phyloP scores from a whole-genome alignment of 2,888 invertebrate genomes.

The Andrena trimmerana region DNA sequence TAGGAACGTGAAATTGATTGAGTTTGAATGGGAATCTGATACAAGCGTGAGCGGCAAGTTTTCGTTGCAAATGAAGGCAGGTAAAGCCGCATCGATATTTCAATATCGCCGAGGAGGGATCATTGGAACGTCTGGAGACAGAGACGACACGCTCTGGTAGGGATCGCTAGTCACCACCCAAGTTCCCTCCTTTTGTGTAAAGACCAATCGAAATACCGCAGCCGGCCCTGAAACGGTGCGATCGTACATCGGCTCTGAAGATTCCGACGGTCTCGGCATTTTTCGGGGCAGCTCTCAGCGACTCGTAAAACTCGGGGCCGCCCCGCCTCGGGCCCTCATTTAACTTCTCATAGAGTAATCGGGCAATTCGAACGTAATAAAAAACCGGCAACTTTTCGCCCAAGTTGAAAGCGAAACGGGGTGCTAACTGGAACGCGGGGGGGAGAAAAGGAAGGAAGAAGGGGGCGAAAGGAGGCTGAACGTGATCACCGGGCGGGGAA shows the following conservation, averaged over 20 bases:
- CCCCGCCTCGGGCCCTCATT: conserved; percentile 56
- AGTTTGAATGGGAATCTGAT: conserved; percentile 7
- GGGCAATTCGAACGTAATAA: conserved; percentile 69
- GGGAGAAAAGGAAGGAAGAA: not conserved
- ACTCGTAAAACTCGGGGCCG: conserved; percentile 33
- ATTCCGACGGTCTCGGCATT: conserved; percentile 21
- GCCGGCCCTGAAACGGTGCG: not conserved
- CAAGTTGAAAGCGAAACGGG: conserved; percentile 23
- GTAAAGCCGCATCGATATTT: not conserved
- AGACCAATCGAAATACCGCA: not conserved
- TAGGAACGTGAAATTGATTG: conserved; percentile 3
- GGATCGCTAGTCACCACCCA: not conserved
- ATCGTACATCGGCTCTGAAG: conserved; percentile 16
- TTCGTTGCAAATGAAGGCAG: not conserved
- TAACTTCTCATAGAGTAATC: conserved; percentile 63
- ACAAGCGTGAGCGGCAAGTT: conserved; percentile 3
- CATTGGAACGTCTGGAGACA: not conserved
- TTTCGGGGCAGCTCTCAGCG: not conserved
- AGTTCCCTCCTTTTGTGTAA: not conserved
- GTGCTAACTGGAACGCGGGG: conserved; percentile 30
- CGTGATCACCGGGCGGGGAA: not conserved
- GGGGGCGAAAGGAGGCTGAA: not conserved
- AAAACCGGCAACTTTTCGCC: conserved; percentile 38
- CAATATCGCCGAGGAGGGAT: not conserved
- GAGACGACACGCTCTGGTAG: no score